Conservation (phyloP, 2,888 invertebrate species). For the Thera britannica region DNA sequence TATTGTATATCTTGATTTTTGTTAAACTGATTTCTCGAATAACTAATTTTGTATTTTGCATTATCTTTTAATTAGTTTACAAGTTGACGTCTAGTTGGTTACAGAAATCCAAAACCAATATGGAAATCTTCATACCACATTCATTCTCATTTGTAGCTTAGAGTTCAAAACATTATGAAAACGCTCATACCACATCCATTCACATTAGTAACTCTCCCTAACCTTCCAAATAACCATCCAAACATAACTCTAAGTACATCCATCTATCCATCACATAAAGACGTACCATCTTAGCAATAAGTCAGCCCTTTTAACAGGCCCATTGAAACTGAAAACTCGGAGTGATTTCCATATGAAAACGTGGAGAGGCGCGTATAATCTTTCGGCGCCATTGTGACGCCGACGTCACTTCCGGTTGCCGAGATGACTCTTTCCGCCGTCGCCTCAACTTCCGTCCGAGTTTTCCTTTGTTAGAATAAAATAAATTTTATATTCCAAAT, state of each 20-base stretch:
- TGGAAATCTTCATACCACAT: neutral
- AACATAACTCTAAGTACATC: slow-evolving; percentile 11
- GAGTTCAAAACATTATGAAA: neutral
- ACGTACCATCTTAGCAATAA: slow-evolving; percentile 26
- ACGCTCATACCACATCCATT: neutral
- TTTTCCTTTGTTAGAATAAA: slow-evolving; percentile 41
- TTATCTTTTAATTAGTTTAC: no score
- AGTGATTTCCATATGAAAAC: slow-evolving; percentile 47
- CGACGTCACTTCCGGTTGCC: slow-evolving; percentile 60
- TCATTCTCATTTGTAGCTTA: neutral
- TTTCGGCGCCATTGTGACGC: slow-evolving; percentile 59
- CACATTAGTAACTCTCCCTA: slow-evolving; percentile 7
- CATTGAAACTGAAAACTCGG: slow-evolving; percentile 37
- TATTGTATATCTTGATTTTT: no score
- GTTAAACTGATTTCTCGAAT: no score
- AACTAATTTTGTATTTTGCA: no score
- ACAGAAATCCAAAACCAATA: neutral
- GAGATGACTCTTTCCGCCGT: slow-evolving; percentile 55
- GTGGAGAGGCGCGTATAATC: slow-evolving; percentile 36
- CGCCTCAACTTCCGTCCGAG: slow-evolving; percentile 53
- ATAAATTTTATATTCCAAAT: neutral
- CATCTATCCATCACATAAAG: slow-evolving; percentile 30
- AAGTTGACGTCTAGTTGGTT: neutral
- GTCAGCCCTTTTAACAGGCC: slow-evolving; percentile 28
- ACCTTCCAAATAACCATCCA: slow-evolving; percentile 14